These are phyloP conservation scores for Pocillopora meandrina DNA, from an alignment of 92 coral and sea anemone genomes.

Conservation along the genomic window DNA sequence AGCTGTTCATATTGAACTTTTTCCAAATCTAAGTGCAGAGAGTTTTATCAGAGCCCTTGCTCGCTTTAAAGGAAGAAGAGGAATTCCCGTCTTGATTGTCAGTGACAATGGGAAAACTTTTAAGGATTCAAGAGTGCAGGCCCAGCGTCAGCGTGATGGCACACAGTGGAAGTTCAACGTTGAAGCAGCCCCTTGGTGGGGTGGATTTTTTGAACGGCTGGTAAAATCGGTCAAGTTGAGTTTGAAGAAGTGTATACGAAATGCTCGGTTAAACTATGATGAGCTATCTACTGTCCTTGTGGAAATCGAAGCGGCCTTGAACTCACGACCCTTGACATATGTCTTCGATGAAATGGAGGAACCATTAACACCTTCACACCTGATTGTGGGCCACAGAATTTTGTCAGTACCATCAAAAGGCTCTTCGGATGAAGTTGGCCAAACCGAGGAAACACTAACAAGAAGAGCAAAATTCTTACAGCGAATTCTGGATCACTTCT, in stretches of 20 bases:
- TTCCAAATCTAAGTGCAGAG: constrained; percentile 38
- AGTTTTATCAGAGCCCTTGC: constrained; percentile 39
- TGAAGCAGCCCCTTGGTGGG: too few relatives aligned
- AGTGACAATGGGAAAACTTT: constrained; percentile 65
- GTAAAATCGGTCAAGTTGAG: constrained; percentile 5
- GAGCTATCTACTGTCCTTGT: constrained; percentile 18
- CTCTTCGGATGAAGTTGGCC: neutral
- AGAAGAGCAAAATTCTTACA: constrained; percentile 22
- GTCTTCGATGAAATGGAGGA: constrained; percentile 4
- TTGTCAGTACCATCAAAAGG: constrained; percentile 13
- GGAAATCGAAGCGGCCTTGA: neutral
- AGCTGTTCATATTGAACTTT: constrained; percentile 50
- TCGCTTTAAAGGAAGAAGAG: constrained; percentile 49
- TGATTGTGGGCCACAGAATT: constrained; percentile 27
- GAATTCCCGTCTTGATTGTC: constrained; percentile 40
- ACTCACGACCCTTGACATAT: constrained; percentile 4
- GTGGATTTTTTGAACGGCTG: neutral
- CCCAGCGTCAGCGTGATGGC: constrained; percentile 9
- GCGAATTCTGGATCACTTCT: constrained; percentile 29
- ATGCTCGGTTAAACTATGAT: constrained; percentile 1
- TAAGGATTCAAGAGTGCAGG: constrained; percentile 28
- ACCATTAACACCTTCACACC: constrained; percentile 9
- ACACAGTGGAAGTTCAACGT: too few relatives aligned
- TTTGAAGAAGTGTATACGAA: neutral
- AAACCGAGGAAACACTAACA: constrained; percentile 5